Evolutionary conservation across 2,797 vertebrate species (phyloP).

Genomic region (Lepilemur ruficaudatus): DNA sequence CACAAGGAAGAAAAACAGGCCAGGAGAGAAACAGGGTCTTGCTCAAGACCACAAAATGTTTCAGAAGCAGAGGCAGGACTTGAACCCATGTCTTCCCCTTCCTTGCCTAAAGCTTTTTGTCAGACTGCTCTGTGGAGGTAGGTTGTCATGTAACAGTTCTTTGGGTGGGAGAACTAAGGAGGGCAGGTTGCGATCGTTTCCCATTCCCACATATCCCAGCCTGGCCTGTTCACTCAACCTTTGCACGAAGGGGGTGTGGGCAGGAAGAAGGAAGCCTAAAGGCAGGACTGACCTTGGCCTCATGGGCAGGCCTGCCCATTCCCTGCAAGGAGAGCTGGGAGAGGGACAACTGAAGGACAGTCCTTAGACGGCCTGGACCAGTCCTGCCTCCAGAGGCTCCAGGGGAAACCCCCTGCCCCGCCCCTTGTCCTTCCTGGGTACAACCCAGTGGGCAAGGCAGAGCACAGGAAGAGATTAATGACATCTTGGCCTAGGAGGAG

Average conservation of each 20-base stretch:
- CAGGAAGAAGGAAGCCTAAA: neutral
- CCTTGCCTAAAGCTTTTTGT: neutral
- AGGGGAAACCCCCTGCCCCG: neutral
- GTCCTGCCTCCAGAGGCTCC: neutral
- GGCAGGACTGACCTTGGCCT: constrained; percentile 23
- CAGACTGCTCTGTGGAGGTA: constrained; percentile 12
- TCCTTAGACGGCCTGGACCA: neutral
- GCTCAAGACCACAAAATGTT: neutral
- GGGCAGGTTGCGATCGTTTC: constrained; percentile 31
- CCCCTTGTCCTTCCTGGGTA: neutral
- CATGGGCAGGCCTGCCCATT: neutral
- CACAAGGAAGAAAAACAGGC: neutral
- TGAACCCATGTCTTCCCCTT: neutral
- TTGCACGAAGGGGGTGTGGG: neutral
- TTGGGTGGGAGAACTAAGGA: neutral
- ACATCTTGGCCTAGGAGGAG: neutral
- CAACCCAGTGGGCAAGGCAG: neutral
- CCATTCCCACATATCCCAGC: constrained; percentile 5
- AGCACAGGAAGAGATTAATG: neutral
- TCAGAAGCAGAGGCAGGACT: neutral
- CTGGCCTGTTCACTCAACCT: neutral
- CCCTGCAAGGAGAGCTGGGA: neutral
- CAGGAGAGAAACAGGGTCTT: neutral
- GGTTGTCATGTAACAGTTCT: constrained; percentile 46
- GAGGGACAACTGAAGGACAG: neutral